Conservation (phyloP, 2,113 vertebrate genomes). For the Zeus faber region DNA sequence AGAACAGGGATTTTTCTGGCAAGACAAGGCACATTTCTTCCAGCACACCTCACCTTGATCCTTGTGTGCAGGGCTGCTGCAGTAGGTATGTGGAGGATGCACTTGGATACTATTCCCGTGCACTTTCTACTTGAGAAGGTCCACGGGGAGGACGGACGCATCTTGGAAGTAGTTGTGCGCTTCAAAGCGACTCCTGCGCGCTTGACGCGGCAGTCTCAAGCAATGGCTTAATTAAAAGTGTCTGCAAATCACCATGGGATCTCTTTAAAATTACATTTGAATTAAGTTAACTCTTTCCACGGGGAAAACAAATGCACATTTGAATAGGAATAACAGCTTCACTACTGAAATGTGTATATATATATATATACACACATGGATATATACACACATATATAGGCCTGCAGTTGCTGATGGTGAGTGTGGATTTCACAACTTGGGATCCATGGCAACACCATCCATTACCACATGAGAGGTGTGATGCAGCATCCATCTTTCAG, state of each 20-base stretch:
- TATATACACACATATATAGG: no score
- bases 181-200: constrained; percentile 42
- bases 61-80: not conserved
- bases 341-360: no score
- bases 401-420: no score
- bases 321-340: no score
- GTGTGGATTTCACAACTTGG: no score
- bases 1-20: no score
- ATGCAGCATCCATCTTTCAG: no score
- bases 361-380: no score
- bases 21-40: not conserved
- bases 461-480: no score
- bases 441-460: no score
- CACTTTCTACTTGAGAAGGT: constrained; percentile 33
- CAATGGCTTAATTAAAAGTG: constrained; percentile 54
- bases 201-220: constrained; percentile 21
- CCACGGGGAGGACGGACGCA: constrained; percentile 30
- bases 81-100: constrained; percentile 23
- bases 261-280: constrained; percentile 35
- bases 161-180: constrained; percentile 36
- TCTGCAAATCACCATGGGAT: constrained; percentile 31
- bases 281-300: constrained; percentile 43
- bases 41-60: not conserved
- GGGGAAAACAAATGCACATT: no score
- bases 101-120: constrained; percentile 23